phyloP scores from a whole-genome alignment of 2,113 vertebrate species.

The Misgurnus anguillicaudatus region DNA sequence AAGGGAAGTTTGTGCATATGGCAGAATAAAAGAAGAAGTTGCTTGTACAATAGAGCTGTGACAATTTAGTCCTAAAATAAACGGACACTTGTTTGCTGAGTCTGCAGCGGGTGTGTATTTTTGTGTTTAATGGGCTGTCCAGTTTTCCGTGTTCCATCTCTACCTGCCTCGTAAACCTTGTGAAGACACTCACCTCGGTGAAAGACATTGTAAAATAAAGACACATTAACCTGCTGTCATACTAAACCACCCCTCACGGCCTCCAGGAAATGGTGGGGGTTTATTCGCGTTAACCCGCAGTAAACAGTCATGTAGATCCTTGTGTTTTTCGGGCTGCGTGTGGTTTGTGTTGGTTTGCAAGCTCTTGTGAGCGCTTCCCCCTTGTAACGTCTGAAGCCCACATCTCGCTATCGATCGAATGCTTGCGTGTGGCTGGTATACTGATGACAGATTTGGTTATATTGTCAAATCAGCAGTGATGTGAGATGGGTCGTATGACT shows the following conservation, averaged over 20 bases:
- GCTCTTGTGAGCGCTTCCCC: not conserved
- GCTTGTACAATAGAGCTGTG: slow-evolving; percentile 27
- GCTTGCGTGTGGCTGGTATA: slow-evolving; percentile 1
- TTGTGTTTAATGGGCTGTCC: slow-evolving; percentile 16
- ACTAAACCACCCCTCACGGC: too few relatives aligned
- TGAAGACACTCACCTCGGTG: slow-evolving; percentile 15
- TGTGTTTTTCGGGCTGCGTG: slow-evolving; percentile 8
- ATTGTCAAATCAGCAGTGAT: not conserved
- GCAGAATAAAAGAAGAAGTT: slow-evolving; percentile 3
- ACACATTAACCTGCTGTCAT: not conserved
- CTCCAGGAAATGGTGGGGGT: slow-evolving; percentile 16
- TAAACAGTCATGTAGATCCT: slow-evolving; percentile 11
- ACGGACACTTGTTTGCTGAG: slow-evolving; percentile 32
- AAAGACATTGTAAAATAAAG: slow-evolving; percentile 14
- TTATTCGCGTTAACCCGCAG: not conserved
- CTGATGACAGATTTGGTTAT: not conserved
- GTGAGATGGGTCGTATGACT: not conserved
- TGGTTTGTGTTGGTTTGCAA: slow-evolving; percentile 1
- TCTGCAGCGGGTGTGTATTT: slow-evolving; percentile 7
- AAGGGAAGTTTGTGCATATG: slow-evolving; percentile 8
- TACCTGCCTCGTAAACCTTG: slow-evolving; percentile 2
- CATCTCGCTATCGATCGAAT: not conserved
- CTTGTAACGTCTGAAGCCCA: not conserved
- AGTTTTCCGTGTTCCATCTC: slow-evolving; percentile 16
- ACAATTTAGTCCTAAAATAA: slow-evolving; percentile 44